phyloP scores from a whole-genome alignment of 2,113 vertebrate species.

The Aix galericulata region DNA sequence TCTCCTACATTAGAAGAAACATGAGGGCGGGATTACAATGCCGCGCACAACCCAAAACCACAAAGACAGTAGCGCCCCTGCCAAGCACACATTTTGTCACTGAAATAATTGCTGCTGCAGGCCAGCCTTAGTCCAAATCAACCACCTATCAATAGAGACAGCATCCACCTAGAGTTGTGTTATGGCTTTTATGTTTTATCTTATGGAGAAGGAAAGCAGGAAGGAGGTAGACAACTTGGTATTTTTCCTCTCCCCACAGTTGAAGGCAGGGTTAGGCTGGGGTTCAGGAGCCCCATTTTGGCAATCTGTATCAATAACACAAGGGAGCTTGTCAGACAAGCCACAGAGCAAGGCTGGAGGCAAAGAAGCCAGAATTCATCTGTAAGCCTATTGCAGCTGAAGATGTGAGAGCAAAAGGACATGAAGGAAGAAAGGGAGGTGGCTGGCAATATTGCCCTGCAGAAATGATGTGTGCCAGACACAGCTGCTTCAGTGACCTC shows the following conservation, averaged over 20 bases:
- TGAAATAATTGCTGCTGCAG: neutral
- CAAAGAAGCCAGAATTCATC: neutral
- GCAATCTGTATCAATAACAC: neutral
- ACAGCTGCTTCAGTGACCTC: neutral
- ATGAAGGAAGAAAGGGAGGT: neutral
- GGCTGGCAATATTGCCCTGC: neutral
- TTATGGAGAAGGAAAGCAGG: neutral
- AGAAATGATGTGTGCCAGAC: fast-evolving
- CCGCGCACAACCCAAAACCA: neutral
- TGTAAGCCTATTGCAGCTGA: neutral
- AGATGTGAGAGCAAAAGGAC: neutral
- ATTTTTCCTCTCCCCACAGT: neutral
- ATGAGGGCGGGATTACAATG: neutral
- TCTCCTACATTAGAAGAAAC: neutral
- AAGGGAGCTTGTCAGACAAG: neutral
- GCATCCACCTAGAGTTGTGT: neutral
- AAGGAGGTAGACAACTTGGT: neutral
- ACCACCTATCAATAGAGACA: neutral
- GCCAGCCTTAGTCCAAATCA: fast-evolving
- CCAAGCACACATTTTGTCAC: neutral
- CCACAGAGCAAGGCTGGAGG: neutral
- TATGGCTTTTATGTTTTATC: too few relatives aligned
- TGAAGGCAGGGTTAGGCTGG: neutral
- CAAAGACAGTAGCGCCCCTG: neutral
- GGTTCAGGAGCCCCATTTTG: neutral